Percentiles rank a stretch among this genome's conserved stretches.
These are phyloP conservation scores for Eulithis testata DNA, from an alignment of 2,888 invertebrate species.

Conservation along the genomic window DNA sequence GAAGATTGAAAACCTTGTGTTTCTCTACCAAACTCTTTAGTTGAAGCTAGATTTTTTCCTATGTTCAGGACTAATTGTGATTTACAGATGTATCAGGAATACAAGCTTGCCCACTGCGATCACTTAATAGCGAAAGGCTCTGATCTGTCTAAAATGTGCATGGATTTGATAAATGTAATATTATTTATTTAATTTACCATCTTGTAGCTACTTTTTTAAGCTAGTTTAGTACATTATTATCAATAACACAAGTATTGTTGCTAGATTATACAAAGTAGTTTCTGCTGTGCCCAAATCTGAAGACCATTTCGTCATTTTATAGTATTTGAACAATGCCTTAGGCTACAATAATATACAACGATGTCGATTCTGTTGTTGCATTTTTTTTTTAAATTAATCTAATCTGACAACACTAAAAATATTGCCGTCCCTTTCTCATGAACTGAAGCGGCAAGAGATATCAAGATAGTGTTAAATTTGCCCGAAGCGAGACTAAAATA, in stretches of 20 bases:
- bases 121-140: conserved; percentile 62
- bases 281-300: too few relatives aligned
- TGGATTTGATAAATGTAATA: conserved; percentile 71
- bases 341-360: too few relatives aligned
- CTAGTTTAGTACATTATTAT: conserved; percentile 1
- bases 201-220: conserved; percentile 19
- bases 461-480: too few relatives aligned
- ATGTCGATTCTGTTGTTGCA: too few relatives aligned
- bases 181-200: conserved; percentile 37
- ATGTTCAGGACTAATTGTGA: conserved; percentile 29
- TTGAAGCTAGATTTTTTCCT: background rate
- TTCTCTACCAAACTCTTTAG: background rate
- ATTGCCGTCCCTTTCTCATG: too few relatives aligned
- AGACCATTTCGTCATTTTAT: too few relatives aligned
- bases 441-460: too few relatives aligned
- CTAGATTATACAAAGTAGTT: background rate
- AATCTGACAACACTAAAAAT: too few relatives aligned
- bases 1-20: background rate
- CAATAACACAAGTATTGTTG: too few relatives aligned
- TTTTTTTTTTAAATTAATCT: too few relatives aligned
- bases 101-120: conserved; percentile 78
- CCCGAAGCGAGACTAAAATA: too few relatives aligned
- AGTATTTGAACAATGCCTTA: too few relatives aligned
- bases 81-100: conserved; percentile 76
- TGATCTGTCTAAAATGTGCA: conserved; percentile 64